Base-by-base conservation (phyloP, 2,888 invertebrate genomes). In the Cotesia congregata region DNA sequence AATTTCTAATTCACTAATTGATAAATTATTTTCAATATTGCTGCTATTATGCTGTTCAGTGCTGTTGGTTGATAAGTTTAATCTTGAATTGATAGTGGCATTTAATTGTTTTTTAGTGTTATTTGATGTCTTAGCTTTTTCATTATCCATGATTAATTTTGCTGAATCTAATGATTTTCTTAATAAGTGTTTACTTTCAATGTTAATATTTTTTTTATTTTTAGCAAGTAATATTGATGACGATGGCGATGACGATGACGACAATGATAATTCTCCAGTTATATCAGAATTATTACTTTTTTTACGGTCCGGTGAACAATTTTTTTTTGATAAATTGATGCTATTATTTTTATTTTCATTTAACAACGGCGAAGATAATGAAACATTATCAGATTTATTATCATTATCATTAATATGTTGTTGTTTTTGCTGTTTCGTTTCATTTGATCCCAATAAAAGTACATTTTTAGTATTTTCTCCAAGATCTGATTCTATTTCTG, bases 401-500 rank as follows among this genome's bases (percentile, higher is more conserved):
- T 50, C 50, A 50, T 50, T 50, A 12, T 50, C 4, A 12, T 50
- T 50, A 50, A 12, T 9, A 50, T 50, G 50, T 50, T 50, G 50
- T 12, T 12, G 50, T 9, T 50, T 7, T 50, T 50, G 50, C 4
- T 12, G 12, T 9, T 50, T 50, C 12, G 7, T 50, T 12, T 50
- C 7, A 50, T 50, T 50, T 50, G 12, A 50, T 50, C 12, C 7
- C 7, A 9, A 50, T 50, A 50, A 50, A 50, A 12, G 12, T 50
- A 12, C 6, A 69, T 78, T 74, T 72, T 77, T 38, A 39, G 17
- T 30, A 38, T 60, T 38, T 38, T 30, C 15, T 73, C 68, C 17
- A 12, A 62, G 40, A 61, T 76, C 50, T 59, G 65, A 30, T 17
- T 70, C 65, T 17, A 41, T 68, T 41, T 79, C 78, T 59, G 67